These are phyloP conservation scores for Ranitomeya imitator DNA, from an alignment of 2,113 vertebrate species.

Conservation along the genomic window DNA sequence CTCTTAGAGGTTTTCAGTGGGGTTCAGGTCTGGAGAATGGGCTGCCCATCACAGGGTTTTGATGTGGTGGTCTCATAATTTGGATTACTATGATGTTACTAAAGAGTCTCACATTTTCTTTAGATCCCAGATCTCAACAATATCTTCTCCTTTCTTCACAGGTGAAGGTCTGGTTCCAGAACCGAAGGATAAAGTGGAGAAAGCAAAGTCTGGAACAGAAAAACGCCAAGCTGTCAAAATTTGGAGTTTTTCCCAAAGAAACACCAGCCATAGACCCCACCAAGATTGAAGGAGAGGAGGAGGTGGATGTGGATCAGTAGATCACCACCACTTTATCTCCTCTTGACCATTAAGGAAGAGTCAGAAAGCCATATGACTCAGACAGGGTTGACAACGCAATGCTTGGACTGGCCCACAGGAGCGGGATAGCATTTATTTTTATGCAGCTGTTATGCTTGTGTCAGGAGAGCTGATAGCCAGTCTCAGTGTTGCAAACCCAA, in stretches of 20 bases:
- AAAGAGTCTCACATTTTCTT: background rate
- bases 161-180: conserved; percentile 83
- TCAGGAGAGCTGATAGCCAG: too few species aligned
- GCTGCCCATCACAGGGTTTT: too few species aligned
- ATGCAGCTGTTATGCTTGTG: too few species aligned
- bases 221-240: conserved; percentile 61
- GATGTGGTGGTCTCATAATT: too few species aligned
- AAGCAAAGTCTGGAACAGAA: conserved; percentile 78
- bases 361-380: too few species aligned
- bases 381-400: too few species aligned
- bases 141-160: conserved; percentile 38
- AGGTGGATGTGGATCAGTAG: conserved; percentile 4
- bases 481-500: too few species aligned
- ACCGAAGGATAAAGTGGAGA: conserved; percentile 78
- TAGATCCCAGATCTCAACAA: background rate
- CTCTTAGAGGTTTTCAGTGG: too few species aligned
- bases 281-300: conserved; percentile 58
- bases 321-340: background rate
- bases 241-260: conserved; percentile 47
- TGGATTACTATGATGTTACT: background rate
- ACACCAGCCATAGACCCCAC: background rate
- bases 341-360: too few species aligned
- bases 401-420: too few species aligned
- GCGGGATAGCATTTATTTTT: too few species aligned
- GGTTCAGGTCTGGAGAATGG: too few species aligned